A percentile compares a stretch with the other conserved stretches of the same genome.
phyloP scores from a whole-genome alignment of 2,888 invertebrate genomes.

The Drosophila atroscutellata region DNA sequence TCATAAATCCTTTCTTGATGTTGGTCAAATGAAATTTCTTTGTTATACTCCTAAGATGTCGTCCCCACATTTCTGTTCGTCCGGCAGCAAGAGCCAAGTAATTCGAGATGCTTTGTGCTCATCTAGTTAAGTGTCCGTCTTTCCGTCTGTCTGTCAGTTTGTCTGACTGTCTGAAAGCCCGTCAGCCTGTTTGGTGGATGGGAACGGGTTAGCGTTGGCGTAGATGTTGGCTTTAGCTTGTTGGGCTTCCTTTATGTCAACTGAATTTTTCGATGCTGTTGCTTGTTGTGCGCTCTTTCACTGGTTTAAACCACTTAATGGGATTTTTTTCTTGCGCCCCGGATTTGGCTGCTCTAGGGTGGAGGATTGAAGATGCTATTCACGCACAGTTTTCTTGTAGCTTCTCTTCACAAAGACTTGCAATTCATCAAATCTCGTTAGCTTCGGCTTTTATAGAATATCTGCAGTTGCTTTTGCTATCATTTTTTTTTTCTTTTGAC shows the following conservation, averaged over 20 bases:
- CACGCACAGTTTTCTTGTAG: constrained; percentile 73
- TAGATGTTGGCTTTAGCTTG: constrained; percentile 24
- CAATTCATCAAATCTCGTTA: constrained; percentile 80
- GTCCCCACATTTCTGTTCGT: not conserved
- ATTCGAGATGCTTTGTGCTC: constrained; percentile 72
- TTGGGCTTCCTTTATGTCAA: constrained; percentile 67
- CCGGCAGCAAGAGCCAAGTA: constrained; percentile 59
- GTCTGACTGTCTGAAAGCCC: constrained; percentile 4
- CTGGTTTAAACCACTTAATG: constrained; percentile 78
- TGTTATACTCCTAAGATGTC: constrained; percentile 16
- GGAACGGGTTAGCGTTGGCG: constrained; percentile 1
- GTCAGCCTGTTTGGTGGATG: constrained; percentile 1
- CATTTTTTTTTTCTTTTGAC: constrained; percentile 43
- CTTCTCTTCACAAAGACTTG: constrained; percentile 76
- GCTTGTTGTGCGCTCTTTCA: constrained; percentile 56
- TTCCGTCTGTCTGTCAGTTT: constrained; percentile 4
- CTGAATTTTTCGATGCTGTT: constrained; percentile 71
- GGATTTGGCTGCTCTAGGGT: constrained; percentile 5
- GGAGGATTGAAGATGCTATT: constrained; percentile 46
- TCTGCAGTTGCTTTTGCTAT: constrained; percentile 67
- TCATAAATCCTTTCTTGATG: constrained; percentile 47
- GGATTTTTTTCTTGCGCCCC: constrained; percentile 32
- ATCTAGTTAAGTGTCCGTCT: constrained; percentile 39
- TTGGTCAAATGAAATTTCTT: constrained; percentile 70
- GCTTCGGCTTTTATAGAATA: constrained; percentile 78